Base-by-base conservation (phyloP, 2,113 vertebrate genomes). In the Panurus biarmicus region DNA sequence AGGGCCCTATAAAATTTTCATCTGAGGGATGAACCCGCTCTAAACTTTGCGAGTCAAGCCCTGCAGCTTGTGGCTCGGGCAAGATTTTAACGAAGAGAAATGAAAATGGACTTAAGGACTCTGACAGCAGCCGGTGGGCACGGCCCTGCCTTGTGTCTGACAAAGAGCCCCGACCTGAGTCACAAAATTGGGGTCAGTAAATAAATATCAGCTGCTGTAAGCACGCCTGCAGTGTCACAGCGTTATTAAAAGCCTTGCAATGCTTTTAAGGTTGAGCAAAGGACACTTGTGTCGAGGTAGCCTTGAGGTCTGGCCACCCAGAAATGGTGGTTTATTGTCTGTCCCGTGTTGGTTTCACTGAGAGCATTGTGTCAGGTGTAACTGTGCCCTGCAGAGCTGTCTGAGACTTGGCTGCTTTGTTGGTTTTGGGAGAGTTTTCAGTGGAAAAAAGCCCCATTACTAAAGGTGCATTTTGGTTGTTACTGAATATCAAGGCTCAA, bases 211-310 rank as follows among this genome's bases (percentile, higher is more conserved):
- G 61, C 47, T 35, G 73, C 48, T 61, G 70, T 28, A 12, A 89
- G 33, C 5, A 1, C 38, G 57, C 38, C 65, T 61, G 66, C 73
- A 42, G 57, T 82, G 70, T 22, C 86, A 48, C 35, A 65, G 57
- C 12, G 1, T 75, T 95, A 94, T 86, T 85, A 79, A 93, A 92
- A 94, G 66, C 61, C 57, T 91, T n/a, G n/a, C n/a, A n/a, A n/a
- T n/a, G n/a, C n/a, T n/a, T 40, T 64, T 85, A 36, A 64, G 74
- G 40, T 35, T 29, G 57, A 70, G 79, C 44, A 74, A 64, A 86
- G 53, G 72, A 66, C 40, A 7, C 13, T 38, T 33, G 62, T 69
- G 45, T 8, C 8, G 62, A 69, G 45, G 76, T 7, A 38, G 71
- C 61, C 58, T 56, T 25, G 75, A 91, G 72, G 31, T 8, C 14